Base-by-base conservation (phyloP, 2,797 vertebrate species). In the Eleutherodactylus coqui region DNA sequence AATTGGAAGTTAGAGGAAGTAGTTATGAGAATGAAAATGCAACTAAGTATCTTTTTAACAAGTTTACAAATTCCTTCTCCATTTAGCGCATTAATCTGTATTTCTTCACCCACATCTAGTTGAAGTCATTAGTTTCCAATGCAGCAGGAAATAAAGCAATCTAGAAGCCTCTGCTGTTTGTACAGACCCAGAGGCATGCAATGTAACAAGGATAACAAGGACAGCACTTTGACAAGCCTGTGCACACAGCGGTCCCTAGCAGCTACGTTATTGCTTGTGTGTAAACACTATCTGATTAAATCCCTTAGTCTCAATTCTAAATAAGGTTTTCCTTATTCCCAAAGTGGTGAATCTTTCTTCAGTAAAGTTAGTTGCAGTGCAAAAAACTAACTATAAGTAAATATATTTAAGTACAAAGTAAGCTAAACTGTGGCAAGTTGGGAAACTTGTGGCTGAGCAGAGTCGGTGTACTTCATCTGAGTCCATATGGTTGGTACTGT, bases 251-350 rank as follows among this genome's bases (percentile, higher is more conserved):
- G 9, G 29, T 70, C 53, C 78, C 84, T 75, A 73, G 84, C 78
- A 86, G 77, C 84, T 75, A 80, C 27, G 55, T 80, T 86, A 86
- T 80, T 86, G 70, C 77, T 64, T 86, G 53, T 47, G 67, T 70
- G 77, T 80, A 73, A 85, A 80, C 67, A 80, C 49, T 73, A 58
- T 73, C 51, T 85, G 51, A 85, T 85, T 85, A 85, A 75, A 80
- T 75, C 41, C 47, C 75, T 36, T 69, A 53, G n/a, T 67, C 75
- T 78, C 75, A 43, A 36, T 10, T 43, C 64, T 43, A 55, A 85
- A 79, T 85, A 49, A 55, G 84, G 51, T 85, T 85, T 79, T 72
- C 38, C 45, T 60, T 62, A 75, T 82, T 83, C 82, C 82, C 82
- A 75, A 47, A 75, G 51, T 13, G 5, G 3, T n/a, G 53, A 75